phyloP scores from a whole-genome alignment of 2,888 invertebrate genomes.

The Amiota minor region DNA sequence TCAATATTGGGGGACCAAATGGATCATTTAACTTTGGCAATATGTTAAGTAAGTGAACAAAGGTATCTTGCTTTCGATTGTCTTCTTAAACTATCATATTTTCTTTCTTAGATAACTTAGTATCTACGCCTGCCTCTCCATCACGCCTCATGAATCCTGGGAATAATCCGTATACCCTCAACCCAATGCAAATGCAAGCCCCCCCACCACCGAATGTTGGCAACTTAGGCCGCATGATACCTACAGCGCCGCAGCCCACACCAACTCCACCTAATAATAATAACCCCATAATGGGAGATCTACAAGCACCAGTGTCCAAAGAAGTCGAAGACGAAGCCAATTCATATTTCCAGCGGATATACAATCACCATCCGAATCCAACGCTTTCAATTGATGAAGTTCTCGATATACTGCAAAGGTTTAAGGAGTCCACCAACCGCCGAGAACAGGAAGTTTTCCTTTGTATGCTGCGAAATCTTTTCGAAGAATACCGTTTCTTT shows the following conservation, averaged over 20 bases:
- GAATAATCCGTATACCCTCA: constrained; percentile 83
- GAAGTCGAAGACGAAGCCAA: constrained; percentile 99
- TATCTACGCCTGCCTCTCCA: constrained; percentile 88
- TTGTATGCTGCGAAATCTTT: constrained; percentile 96
- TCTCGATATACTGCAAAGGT: constrained; percentile 94
- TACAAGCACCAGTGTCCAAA: constrained; percentile 87
- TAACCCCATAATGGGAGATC: constrained; percentile 82
- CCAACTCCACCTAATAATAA: constrained; percentile 68
- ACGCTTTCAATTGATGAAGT: constrained; percentile 96
- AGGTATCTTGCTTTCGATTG: neutral
- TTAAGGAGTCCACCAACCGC: constrained; percentile 91
- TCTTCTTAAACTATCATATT: neutral
- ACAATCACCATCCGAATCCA: constrained; percentile 96
- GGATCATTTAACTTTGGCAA: constrained; percentile 76
- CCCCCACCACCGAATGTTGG: constrained; percentile 79
- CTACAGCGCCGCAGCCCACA: constrained; percentile 75
- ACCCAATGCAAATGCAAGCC: constrained; percentile 74
- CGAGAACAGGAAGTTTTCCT: constrained; percentile 93
- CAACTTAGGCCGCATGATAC: constrained; percentile 81
- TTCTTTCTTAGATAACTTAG: constrained; percentile 75
- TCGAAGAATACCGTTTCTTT: constrained; percentile 99
- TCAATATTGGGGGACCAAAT: constrained; percentile 82
- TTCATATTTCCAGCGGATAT: constrained; percentile 97
- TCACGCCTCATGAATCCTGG: constrained; percentile 82
- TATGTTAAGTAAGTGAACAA: constrained; percentile 73